Base-by-base conservation (phyloP, 2,113 vertebrate species). In the Cryptotis parvus region DNA sequence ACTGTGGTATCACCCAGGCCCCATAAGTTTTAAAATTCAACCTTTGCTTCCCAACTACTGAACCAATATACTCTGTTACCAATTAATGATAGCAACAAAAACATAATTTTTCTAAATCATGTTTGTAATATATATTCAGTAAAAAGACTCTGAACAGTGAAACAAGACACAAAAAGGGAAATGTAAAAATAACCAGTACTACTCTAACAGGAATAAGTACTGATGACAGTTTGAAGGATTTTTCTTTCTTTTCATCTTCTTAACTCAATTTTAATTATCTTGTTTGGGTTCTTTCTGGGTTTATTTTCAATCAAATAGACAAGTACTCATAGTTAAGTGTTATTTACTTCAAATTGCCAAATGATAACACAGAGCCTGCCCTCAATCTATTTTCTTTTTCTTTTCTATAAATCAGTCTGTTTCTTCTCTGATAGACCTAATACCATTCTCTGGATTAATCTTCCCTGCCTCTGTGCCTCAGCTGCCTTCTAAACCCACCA, bases 241-340 rank as follows among this genome's bases (percentile, higher is more conserved):
- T 12, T 66, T 66, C 14, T 66, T n/a, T 63, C 14, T 15, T 16
- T 16, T 1, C 72, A 52, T 63, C 49, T 61, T 39, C 12, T 77
- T 27, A 24, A 52, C 2, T 91, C 61, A 73, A n/a, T 88, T 72
- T 73, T 68, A 83, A 73, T 76, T 76, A 82, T 41, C 33, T 29
- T 72, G 6, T 52, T 89, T 81, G n/a, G 20, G 22, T 70, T 88
- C 70, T 90, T 35, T 41, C 15, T 61, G 84, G 82, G 4, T 35
- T 55, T 68, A 61, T 85, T 93, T 33, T 82, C 37, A 70, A n/a
- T 68, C 65, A 77, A 69, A 3, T 77, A 91, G 52, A 76, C 27
- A 63, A 35, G 7, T 41, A 4, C 12, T 22, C 31, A 65, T 58
- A 20, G 63, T 4, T 10, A 75, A 16, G 3, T 49, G 74, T 49